Percentiles rank a stretch among this genome's conserved stretches.
Evolutionary conservation across 2,113 vertebrate genomes (phyloP).

Genomic region (Brienomyrus longianalis): DNA sequence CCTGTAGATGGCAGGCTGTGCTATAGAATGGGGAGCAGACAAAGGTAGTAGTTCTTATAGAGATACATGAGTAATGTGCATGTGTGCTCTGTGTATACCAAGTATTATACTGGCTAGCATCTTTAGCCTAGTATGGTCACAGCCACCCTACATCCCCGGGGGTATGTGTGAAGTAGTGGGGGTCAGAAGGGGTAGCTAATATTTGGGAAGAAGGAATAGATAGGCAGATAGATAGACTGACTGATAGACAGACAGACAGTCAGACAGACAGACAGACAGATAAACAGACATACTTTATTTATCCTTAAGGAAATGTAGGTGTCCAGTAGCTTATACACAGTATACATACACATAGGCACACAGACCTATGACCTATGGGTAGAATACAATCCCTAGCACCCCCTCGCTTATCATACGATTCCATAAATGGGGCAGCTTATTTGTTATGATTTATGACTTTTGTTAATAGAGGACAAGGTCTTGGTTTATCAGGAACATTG

Average conservation of each 20-base stretch:
- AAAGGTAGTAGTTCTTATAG: not conserved
- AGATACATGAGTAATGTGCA: not conserved
- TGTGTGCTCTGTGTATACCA: not conserved
- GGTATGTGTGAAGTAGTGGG: not conserved
- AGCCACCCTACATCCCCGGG: not conserved
- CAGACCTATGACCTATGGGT: too few relatives aligned
- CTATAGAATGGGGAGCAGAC: not conserved
- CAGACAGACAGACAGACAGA: too few relatives aligned
- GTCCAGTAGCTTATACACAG: too few relatives aligned
- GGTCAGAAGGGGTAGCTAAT: not conserved
- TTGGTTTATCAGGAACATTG: not conserved
- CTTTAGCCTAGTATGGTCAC: not conserved
- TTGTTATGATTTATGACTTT: not conserved
- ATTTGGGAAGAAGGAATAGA: not conserved
- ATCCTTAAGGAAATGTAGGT: too few relatives aligned
- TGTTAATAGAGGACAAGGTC: not conserved
- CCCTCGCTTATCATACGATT: not conserved
- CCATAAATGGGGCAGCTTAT: not conserved
- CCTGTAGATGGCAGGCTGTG: not conserved
- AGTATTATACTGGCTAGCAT: not conserved
- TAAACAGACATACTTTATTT: too few relatives aligned
- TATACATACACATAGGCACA: too few relatives aligned
- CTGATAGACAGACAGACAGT: too few relatives aligned
- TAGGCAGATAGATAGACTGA: too few relatives aligned
- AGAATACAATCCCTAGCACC: not conserved